Evolutionary conservation across 2,113 vertebrate genomes (phyloP).

Genomic region (Formicarius rufipectus): DNA sequence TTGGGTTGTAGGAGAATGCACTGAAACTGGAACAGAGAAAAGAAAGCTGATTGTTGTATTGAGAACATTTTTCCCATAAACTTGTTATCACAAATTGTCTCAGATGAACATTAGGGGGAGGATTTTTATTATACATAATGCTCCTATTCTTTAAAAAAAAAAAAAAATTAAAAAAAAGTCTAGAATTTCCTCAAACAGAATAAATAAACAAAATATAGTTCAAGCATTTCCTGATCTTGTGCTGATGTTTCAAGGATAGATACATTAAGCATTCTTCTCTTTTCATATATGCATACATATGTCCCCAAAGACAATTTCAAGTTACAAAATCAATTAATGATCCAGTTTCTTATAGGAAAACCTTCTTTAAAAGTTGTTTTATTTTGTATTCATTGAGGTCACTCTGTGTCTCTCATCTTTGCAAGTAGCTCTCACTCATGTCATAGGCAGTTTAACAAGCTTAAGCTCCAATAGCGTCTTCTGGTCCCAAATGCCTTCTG

Average conservation of each 20-base stretch:
- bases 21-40: not conserved
- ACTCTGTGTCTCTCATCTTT: not conserved
- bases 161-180: not conserved
- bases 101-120: not conserved
- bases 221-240: not conserved
- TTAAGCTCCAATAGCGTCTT: not conserved
- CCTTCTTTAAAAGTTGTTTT: not conserved
- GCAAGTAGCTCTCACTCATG: not conserved
- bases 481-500: constrained; percentile 8
- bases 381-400: constrained; percentile 28
- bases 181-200: not conserved
- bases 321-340: not conserved
- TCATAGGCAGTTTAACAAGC: not conserved
- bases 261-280: not conserved
- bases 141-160: not conserved
- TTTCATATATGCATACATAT: not conserved
- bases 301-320: constrained; percentile 11
- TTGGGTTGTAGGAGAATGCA: not conserved
- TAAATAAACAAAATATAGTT: not conserved
- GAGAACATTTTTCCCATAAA: not conserved
- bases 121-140: not conserved
- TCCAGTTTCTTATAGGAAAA: not conserved
- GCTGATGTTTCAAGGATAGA: not conserved
- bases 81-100: rapidly evolving
- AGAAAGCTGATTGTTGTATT: not conserved